Evolutionary conservation across 2,888 invertebrate genomes (phyloP).

Genomic region (Axea sp.): DNA sequence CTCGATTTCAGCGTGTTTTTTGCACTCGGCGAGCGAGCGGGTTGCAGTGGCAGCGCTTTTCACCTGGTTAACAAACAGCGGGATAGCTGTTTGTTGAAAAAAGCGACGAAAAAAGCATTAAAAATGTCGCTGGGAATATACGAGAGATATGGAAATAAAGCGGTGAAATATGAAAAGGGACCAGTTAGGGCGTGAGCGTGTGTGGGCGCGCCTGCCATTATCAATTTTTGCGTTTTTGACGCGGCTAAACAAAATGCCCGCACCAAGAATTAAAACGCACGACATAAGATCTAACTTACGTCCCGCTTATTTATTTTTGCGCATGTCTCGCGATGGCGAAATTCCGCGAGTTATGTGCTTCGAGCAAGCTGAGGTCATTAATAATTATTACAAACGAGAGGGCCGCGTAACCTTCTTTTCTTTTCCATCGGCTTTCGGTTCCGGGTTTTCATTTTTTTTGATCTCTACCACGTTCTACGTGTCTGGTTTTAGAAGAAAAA

Average conservation of each 20-base stretch:
- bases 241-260: constrained; percentile 35
- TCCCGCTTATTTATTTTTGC: constrained; percentile 21
- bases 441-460: constrained; percentile 1
- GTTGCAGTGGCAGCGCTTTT: constrained; percentile 55
- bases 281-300: constrained; percentile 13
- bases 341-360: constrained; percentile 6
- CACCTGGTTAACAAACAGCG: constrained; percentile 58
- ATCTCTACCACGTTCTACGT: not conserved
- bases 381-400: constrained; percentile 18
- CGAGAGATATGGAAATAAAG: constrained; percentile 40
- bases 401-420: not conserved
- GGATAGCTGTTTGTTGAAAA: constrained; percentile 36
- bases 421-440: not conserved
- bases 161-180: constrained; percentile 50
- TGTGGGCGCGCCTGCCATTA: constrained; percentile 43
- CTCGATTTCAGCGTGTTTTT: constrained; percentile 54
- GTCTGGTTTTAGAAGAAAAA: not conserved
- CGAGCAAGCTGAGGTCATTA: constrained; percentile 15
- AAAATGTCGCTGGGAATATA: constrained; percentile 52
- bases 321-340: constrained; percentile 11
- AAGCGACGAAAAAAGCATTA: constrained; percentile 33
- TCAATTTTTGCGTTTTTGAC: constrained; percentile 53
- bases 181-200: constrained; percentile 25
- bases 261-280: constrained; percentile 29
- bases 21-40: constrained; percentile 39